These are phyloP conservation scores for Periplaneta americana DNA, from an alignment of 1,140 invertebrate genomes.

Conservation along the genomic window DNA sequence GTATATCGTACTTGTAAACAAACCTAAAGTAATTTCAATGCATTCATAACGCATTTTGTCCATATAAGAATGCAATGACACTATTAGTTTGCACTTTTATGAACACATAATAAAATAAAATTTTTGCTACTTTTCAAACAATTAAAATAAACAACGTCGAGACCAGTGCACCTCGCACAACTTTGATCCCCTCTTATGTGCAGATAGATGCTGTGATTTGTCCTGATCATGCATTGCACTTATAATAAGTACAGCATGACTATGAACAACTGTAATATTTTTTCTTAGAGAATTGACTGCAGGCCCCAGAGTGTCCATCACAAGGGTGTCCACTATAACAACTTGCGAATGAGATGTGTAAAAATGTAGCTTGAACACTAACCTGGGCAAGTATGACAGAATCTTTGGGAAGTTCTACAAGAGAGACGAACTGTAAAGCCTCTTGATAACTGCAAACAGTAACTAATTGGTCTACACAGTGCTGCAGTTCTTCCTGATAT, in stretches of 20 bases:
- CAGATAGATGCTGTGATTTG: background rate
- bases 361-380: too few relatives aligned
- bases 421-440: slow-evolving; percentile 49
- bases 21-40: too few relatives aligned
- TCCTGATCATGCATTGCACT: background rate
- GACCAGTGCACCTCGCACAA: too few relatives aligned
- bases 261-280: background rate
- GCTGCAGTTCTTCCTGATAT: slow-evolving; percentile 33
- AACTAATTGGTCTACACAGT: slow-evolving; percentile 47
- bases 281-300: background rate
- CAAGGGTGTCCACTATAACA: too few relatives aligned
- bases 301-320: background rate
- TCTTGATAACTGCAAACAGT: slow-evolving; percentile 42
- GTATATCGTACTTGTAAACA: too few relatives aligned
- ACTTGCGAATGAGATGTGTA: too few relatives aligned
- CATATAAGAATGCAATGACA: too few relatives aligned
- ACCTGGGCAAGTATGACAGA: slow-evolving; percentile 31
- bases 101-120: too few relatives aligned
- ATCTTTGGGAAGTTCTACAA: slow-evolving; percentile 25
- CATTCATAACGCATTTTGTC: too few relatives aligned
- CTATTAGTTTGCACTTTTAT: too few relatives aligned
- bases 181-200: background rate
- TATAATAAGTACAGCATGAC: background rate
- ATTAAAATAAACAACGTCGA: too few relatives aligned
- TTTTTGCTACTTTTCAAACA: too few relatives aligned